These are phyloP conservation scores for Crotalus viridis DNA, from an alignment of 2,113 vertebrate genomes.

Conservation along the genomic window DNA sequence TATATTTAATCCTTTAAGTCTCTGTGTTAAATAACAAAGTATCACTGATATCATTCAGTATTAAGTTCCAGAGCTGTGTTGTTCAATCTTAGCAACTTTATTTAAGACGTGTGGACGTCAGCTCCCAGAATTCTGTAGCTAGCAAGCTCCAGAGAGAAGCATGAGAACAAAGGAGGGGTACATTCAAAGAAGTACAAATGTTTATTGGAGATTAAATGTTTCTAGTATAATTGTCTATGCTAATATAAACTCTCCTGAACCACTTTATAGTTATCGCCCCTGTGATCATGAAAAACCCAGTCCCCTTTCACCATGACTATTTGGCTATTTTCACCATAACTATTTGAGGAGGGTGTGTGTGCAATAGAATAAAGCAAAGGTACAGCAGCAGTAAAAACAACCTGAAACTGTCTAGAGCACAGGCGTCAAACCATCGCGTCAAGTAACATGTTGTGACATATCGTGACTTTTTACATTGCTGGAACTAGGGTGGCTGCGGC, in stretches of 20 bases:
- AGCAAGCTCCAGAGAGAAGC: not conserved
- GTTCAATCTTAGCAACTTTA: not conserved
- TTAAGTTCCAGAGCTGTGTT: not conserved
- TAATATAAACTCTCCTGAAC: not conserved
- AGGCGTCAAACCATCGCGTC: too few species aligned
- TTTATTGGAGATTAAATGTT: not conserved
- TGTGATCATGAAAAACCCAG: not conserved
- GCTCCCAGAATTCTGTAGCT: not conserved
- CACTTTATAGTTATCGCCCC: not conserved
- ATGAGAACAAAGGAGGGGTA: not conserved
- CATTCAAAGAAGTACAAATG: not conserved
- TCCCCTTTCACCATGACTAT: not conserved
- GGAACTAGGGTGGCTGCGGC: too few species aligned
- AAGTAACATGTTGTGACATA: too few species aligned
- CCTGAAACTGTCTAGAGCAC: not conserved
- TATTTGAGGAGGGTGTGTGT: not conserved
- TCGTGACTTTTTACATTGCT: too few species aligned
- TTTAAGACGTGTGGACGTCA: not conserved
- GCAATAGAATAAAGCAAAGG: not conserved
- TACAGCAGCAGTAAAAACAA: not conserved
- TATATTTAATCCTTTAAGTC: not conserved
- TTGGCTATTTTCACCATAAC: not conserved
- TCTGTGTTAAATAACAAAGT: not conserved
- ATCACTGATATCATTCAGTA: not conserved
- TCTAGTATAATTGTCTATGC: not conserved